Evolutionary conservation across 2,113 vertebrate genomes (phyloP).

Genomic region (Lota lota): DNA sequence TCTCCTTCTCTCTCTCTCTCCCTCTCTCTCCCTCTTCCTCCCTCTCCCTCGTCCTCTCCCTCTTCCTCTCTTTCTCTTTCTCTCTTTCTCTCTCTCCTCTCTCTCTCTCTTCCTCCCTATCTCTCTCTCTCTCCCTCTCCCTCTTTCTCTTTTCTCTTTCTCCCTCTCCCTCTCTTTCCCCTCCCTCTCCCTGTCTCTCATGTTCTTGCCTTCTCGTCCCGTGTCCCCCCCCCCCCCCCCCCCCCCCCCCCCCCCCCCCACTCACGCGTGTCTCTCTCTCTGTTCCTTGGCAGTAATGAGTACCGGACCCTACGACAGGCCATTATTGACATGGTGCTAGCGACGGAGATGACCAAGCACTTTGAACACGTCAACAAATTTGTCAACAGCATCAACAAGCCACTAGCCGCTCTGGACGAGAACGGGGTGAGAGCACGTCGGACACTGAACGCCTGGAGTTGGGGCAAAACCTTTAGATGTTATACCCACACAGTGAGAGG

Average conservation of each 20-base stretch:
- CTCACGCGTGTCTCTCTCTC: background rate
- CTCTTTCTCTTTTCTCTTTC: too few species aligned
- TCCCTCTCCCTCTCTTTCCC: too few species aligned
- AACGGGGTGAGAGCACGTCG: constrained; percentile 78
- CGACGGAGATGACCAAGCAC: constrained; percentile 99
- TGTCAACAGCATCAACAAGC: constrained; percentile 97
- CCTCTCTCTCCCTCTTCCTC: background rate
- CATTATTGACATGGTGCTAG: constrained; percentile 96
- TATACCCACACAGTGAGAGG: too few species aligned
- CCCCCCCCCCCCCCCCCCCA: background rate
- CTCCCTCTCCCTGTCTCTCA: too few species aligned
- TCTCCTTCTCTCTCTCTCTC: background rate
- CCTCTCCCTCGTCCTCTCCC: background rate
- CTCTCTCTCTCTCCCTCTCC: background rate
- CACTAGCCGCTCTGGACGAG: constrained; percentile 86
- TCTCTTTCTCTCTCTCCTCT: background rate
- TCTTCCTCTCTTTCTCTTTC: background rate
- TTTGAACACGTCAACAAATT: constrained; percentile 99
- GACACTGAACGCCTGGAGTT: too few species aligned
- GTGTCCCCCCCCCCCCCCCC: too few species aligned
- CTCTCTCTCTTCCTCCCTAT: background rate
- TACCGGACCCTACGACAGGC: constrained; percentile 92
- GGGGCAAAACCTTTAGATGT: too few species aligned
- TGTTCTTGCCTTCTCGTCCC: too few species aligned
- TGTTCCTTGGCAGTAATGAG: constrained; percentile 79